Percentiles rank a stretch among this genome's conserved stretches.
Conservation (phyloP, 1,140 invertebrate genomes). For the Spodoptera frugiperda region DNA sequence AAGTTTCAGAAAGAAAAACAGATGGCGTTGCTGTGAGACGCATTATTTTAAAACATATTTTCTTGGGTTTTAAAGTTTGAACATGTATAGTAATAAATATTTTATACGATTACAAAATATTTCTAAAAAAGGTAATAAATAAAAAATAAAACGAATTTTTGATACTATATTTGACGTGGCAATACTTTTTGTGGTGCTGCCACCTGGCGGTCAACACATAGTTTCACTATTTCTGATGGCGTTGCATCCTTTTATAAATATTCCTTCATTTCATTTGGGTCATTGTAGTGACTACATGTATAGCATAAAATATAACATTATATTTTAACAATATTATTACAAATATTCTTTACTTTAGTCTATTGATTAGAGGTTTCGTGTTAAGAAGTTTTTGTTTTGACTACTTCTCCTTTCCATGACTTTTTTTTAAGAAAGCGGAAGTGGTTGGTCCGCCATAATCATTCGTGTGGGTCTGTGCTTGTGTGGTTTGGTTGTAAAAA, state of each 20-base stretch:
- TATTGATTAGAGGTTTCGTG: not conserved
- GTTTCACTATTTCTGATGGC: not conserved
- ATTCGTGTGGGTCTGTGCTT: constrained; percentile 87
- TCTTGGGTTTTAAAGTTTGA: not conserved
- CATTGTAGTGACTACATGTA: too few species aligned
- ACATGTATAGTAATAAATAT: too few species aligned
- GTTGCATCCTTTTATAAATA: constrained; percentile 7
- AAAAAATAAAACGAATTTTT: too few species aligned
- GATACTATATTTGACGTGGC: not conserved
- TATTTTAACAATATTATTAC: not conserved
- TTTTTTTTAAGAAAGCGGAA: constrained; percentile 83
- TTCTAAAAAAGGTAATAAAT: not conserved
- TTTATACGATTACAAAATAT: not conserved
- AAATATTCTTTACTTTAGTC: not conserved
- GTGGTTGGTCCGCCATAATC: constrained; percentile 87
- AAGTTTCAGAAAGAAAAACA: not conserved
- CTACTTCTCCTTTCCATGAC: constrained; percentile 79
- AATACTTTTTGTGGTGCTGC: constrained; percentile 32
- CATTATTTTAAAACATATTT: not conserved
- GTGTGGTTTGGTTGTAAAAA: constrained; percentile 85
- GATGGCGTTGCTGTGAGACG: not conserved
- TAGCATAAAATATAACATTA: too few species aligned
- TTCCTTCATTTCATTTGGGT: not conserved
- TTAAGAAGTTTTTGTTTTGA: constrained; percentile 52
- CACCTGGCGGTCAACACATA: constrained; percentile 16